Conservation (phyloP, 2,888 invertebrate genomes). For the Tetranychus piercei region DNA sequence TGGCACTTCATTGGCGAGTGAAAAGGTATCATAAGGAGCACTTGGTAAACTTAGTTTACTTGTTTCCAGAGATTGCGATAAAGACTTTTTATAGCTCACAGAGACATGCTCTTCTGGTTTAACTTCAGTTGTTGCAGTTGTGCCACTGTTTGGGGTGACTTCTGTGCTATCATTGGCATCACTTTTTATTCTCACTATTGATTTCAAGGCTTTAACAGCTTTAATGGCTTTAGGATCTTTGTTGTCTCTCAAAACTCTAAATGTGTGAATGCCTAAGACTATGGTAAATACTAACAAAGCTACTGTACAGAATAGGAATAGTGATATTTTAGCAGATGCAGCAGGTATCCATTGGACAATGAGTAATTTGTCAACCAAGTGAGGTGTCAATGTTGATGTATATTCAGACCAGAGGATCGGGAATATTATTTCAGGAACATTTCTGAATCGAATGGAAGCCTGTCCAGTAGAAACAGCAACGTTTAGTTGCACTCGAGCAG, state of each 20-base stretch:
- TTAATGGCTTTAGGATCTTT: not conserved
- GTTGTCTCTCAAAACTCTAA: not conserved
- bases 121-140: no score
- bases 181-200: not conserved
- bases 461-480: slow-evolving; percentile 19
- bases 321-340: not conserved
- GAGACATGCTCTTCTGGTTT: no score
- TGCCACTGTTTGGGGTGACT: not conserved
- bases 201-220: not conserved
- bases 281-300: not conserved
- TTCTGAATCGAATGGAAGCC: slow-evolving; percentile 17
- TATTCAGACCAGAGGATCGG: slow-evolving; percentile 21
- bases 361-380: not conserved
- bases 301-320: not conserved
- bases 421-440: slow-evolving; percentile 22
- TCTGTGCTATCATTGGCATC: not conserved
- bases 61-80: not conserved
- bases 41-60: not conserved
- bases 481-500: slow-evolving; percentile 60
- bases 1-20: not conserved
- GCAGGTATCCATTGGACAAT: slow-evolving; percentile 6
- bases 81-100: not conserved
- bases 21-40: not conserved
- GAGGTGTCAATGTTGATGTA: not conserved
- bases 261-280: not conserved